A percentile compares a stretch with the other conserved stretches of the same genome.
phyloP scores from a whole-genome alignment of 2,797 vertebrate species.

The Erithacus rubecula region DNA sequence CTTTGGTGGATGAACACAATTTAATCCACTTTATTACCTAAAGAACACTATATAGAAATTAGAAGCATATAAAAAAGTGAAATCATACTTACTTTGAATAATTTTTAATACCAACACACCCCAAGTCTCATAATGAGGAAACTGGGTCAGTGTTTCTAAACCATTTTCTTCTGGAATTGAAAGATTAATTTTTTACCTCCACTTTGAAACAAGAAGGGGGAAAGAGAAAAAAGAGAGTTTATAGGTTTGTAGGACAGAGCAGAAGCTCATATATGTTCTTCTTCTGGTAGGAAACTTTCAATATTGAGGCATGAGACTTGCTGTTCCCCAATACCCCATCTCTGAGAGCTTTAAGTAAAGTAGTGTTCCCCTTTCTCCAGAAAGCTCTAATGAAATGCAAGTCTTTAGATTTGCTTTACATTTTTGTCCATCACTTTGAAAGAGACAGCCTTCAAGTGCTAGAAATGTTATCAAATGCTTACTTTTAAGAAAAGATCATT shows the following conservation, averaged over 20 bases:
- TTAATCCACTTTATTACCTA: constrained; percentile 28
- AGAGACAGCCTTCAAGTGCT: background rate
- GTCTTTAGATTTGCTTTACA: background rate
- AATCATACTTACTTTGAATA: background rate
- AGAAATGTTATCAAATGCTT: constrained; percentile 28
- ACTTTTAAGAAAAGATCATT: constrained; percentile 16
- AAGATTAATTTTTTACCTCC: background rate
- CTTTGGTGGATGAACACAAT: constrained; percentile 21
- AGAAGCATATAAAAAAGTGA: background rate
- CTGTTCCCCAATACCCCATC: background rate
- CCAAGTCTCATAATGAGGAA: background rate
- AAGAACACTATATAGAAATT: constrained; percentile 11
- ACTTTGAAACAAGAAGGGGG: background rate
- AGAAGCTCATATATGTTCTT: background rate
- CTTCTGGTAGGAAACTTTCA: background rate
- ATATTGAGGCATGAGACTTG: background rate
- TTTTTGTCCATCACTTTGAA: background rate
- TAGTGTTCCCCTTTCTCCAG: background rate
- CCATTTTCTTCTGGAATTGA: background rate
- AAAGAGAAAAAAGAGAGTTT: background rate
- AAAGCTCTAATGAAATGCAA: background rate
- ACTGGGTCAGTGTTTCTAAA: constrained; percentile 6
- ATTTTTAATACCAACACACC: background rate
- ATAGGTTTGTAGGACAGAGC: background rate
- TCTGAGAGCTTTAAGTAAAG: background rate